Conservation (phyloP, 2,113 vertebrate genomes). For the Hyla sarda region DNA sequence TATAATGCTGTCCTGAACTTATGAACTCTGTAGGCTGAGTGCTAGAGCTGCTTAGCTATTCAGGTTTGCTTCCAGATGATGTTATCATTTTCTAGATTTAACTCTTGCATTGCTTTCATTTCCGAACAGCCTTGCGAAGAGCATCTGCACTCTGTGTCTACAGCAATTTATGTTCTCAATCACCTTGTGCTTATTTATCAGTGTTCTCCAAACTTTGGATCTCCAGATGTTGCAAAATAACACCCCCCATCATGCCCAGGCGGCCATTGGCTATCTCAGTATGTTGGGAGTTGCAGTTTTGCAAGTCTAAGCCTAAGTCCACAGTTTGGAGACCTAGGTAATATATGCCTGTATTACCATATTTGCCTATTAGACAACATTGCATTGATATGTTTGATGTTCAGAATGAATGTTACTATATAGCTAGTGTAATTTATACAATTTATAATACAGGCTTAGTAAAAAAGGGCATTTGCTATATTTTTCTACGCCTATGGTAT, state of each 20-base stretch:
- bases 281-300: too few relatives aligned
- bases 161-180: conserved; percentile 22
- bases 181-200: background rate
- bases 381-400: background rate
- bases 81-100: conserved; percentile 28
- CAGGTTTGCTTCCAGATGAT: conserved; percentile 46
- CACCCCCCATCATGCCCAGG: too few relatives aligned
- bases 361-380: too few relatives aligned
- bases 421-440: background rate
- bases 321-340: too few relatives aligned
- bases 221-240: too few relatives aligned
- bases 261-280: too few relatives aligned
- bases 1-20: conserved; percentile 56
- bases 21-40: conserved; percentile 27
- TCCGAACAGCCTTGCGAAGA: background rate
- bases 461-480: background rate
- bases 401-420: background rate
- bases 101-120: conserved; percentile 16
- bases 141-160: conserved; percentile 2
- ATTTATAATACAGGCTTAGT: background rate
- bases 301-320: too few relatives aligned
- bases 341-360: too few relatives aligned
- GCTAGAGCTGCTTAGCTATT: conserved; percentile 50
- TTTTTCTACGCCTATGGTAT: background rate
- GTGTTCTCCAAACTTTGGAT: too few relatives aligned